These are phyloP conservation scores for Diplodus sargus DNA, from an alignment of 2,797 vertebrate genomes.

Conservation along the genomic window DNA sequence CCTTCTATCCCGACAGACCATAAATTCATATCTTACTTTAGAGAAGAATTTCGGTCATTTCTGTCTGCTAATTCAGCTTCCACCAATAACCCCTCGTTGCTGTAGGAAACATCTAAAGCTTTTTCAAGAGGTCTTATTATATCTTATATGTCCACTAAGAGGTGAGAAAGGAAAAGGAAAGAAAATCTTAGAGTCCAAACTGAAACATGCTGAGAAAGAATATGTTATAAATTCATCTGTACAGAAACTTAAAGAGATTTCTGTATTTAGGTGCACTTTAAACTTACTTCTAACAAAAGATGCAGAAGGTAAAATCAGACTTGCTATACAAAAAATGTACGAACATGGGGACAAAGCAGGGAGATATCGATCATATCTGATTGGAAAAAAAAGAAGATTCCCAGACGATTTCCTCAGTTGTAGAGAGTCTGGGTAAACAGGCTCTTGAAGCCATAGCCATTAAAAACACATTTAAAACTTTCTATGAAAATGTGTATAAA, in stretches of 20 bases:
- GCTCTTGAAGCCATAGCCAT: too few relatives aligned
- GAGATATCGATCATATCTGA: too few relatives aligned
- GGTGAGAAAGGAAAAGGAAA: background rate
- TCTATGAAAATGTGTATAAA: too few relatives aligned
- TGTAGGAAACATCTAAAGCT: conserved; percentile 18
- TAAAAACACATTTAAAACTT: too few relatives aligned
- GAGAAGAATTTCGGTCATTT: background rate
- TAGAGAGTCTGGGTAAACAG: too few relatives aligned
- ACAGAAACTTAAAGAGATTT: conserved; percentile 1
- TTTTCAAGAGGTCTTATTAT: conserved; percentile 12
- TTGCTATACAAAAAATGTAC: too few relatives aligned
- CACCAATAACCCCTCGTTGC: background rate
- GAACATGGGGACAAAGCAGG: too few relatives aligned
- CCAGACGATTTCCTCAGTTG: too few relatives aligned
- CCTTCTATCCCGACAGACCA: background rate
- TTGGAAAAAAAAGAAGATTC: too few relatives aligned
- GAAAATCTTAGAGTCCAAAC: background rate
- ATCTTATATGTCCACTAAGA: conserved; percentile 9
- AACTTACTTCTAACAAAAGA: too few relatives aligned
- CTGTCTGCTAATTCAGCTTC: background rate
- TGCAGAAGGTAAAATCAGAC: too few relatives aligned
- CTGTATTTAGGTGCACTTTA: background rate
- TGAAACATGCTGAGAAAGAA: conserved; percentile 4
- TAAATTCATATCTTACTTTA: background rate
- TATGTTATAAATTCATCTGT: background rate